Conservation (phyloP, 1,140 invertebrate species). For the Pseudoatta argentina region DNA sequence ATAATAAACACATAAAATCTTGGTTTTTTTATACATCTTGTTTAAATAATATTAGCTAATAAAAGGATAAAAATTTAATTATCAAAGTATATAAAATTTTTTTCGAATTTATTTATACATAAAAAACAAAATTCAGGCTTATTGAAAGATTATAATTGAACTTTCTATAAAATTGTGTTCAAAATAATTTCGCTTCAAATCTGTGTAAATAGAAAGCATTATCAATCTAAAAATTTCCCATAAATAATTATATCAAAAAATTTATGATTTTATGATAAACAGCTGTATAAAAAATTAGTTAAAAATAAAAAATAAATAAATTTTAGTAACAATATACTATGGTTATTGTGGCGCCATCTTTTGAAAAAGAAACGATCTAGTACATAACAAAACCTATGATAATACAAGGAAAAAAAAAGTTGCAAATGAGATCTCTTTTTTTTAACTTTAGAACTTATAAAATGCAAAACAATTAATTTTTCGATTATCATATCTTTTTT, state of each 20-base stretch:
- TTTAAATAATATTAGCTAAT: neutral
- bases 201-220: neutral
- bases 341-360: constrained; percentile 48
- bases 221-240: neutral
- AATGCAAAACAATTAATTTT: constrained; percentile 6
- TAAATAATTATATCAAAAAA: neutral
- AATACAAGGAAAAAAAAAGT: neutral
- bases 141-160: neutral
- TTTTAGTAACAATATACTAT: neutral
- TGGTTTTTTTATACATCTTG: neutral
- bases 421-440: neutral
- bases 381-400: constrained; percentile 20
- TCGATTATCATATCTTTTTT: neutral
- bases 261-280: neutral
- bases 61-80: neutral
- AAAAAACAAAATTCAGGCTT: neutral
- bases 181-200: neutral
- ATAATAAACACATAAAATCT: neutral
- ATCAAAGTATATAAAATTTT: neutral
- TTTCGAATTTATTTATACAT: neutral
- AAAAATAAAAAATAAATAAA: neutral
- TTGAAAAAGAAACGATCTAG: neutral
- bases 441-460: constrained; percentile 35
- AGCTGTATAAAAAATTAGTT: neutral
- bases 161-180: neutral